Evolutionary conservation across 2,113 vertebrate species (phyloP), one percentile per base, ranked within the genome.

Genomic region (Festucalex cinctus): DNA sequence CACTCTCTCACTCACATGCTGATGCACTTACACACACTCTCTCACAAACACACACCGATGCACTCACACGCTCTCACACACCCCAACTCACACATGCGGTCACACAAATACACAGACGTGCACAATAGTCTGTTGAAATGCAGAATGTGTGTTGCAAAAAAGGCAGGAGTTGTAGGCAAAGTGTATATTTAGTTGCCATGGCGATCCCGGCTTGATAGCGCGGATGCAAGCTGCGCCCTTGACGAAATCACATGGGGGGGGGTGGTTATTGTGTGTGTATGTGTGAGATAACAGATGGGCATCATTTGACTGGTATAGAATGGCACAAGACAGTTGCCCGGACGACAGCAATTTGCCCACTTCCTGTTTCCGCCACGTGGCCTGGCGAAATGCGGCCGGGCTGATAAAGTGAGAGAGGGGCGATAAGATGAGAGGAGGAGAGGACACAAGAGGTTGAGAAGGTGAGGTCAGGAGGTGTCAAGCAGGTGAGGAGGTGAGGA

Each of bases 161-260:
- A 57, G 49, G 66, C 56, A 68, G 36, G 57, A 80, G 66, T 44
- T 62, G 54, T 61, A 62, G 69, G 44, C 36, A 58, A 69, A 68
- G 75, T 80, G 82, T 79, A 39, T 82, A 69, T 75, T 54, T 68
- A 60, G 88, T 89, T 85, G 51, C 84, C 69, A 74, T 75, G 80
- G 77, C 1, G 69, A 84, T 70, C 35, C 39, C 37, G 9, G 69
- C 72, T 77, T 53, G 68, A 69, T 63, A 67, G 26, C 28, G 24
- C 5, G 51, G 75, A 72, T 76, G 67, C 73, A 63, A 75, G 71
- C 76, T 74, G 76, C 62, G 75, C 32, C 74, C 79, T 85, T 81
- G 77, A 84, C 61, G 67, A 54, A 66, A 75, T 67, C 37, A 17
- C 72, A 54, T 63, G 59, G 56, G 70, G 71, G 73, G 43, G 9